Evolutionary conservation across 2,113 vertebrate genomes (phyloP).

Genomic region (Rhinopomastus cyanomelas): DNA sequence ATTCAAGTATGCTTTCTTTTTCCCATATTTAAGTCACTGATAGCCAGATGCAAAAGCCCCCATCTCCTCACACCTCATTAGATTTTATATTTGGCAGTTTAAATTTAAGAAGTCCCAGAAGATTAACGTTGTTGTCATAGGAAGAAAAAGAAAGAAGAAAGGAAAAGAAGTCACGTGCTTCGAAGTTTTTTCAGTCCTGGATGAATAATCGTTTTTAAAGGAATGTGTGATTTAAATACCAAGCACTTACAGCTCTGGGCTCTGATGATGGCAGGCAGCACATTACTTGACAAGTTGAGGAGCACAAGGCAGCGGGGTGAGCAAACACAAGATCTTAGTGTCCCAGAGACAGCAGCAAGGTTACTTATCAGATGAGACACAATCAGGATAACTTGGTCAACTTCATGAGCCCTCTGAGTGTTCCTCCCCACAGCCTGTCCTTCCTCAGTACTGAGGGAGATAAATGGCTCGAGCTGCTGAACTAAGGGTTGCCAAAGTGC

Average conservation of each 20-base stretch:
- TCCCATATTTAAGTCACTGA: slow-evolving; percentile 53
- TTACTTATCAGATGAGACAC: not conserved
- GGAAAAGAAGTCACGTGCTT: not conserved
- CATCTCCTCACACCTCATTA: slow-evolving; percentile 40
- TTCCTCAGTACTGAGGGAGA: not conserved
- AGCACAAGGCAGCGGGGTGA: slow-evolving; percentile 35
- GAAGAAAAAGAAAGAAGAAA: not conserved
- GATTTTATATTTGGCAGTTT: slow-evolving; percentile 39
- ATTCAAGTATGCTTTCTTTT: slow-evolving; percentile 54
- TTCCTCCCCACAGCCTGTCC: too few relatives aligned
- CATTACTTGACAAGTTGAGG: slow-evolving; percentile 42
- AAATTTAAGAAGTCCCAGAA: not conserved
- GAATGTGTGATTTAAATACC: not conserved
- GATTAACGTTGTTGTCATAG: slow-evolving; percentile 18
- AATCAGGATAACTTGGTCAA: slow-evolving; percentile 18
- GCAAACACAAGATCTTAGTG: slow-evolving; percentile 18
- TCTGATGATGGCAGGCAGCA: slow-evolving; percentile 25
- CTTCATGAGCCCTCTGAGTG: not conserved
- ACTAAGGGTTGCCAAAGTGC: not conserved
- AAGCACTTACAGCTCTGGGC: slow-evolving; percentile 21
- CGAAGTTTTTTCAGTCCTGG: not conserved
- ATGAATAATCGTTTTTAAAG: not conserved
- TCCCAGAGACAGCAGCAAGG: not conserved
- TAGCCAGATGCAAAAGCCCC: slow-evolving; percentile 35
- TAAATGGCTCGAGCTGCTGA: slow-evolving; percentile 29